These are phyloP conservation scores for Aphis gossypii DNA, from an alignment of 1,140 invertebrate genomes.

Conservation along the genomic window DNA sequence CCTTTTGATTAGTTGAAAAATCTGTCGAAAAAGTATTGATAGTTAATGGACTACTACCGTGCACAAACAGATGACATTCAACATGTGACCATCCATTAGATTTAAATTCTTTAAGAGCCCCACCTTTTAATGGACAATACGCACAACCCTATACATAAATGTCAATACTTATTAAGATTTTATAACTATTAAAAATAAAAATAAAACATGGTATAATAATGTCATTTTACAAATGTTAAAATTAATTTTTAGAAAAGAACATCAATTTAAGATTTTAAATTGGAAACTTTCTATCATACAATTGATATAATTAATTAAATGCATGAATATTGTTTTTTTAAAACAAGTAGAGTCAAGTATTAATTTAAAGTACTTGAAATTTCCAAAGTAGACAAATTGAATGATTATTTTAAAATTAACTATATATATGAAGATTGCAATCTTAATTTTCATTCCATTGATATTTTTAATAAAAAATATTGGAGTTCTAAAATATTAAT, in stretches of 20 bases:
- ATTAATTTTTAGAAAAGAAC: too few species aligned
- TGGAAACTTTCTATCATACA: too few species aligned
- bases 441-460: too few species aligned
- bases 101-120: not conserved
- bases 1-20: not conserved
- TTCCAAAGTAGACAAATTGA: too few species aligned
- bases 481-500: too few species aligned
- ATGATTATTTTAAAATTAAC: too few species aligned
- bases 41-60: constrained; percentile 16
- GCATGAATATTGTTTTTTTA: not conserved
- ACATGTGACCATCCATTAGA: not conserved
- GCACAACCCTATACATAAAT: constrained; percentile 18
- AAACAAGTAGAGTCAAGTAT: too few species aligned
- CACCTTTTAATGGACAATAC: constrained; percentile 46
- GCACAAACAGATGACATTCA: constrained; percentile 34
- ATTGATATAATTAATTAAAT: not conserved
- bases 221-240: not conserved
- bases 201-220: too few species aligned
- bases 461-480: too few species aligned
- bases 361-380: too few species aligned
- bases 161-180: not conserved
- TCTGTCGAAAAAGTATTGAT: constrained; percentile 4
- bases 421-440: too few species aligned
- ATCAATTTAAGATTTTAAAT: too few species aligned
- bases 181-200: not conserved